Base-by-base conservation (phyloP, 2,888 invertebrate genomes). In the Notocelia uddmanniana region DNA sequence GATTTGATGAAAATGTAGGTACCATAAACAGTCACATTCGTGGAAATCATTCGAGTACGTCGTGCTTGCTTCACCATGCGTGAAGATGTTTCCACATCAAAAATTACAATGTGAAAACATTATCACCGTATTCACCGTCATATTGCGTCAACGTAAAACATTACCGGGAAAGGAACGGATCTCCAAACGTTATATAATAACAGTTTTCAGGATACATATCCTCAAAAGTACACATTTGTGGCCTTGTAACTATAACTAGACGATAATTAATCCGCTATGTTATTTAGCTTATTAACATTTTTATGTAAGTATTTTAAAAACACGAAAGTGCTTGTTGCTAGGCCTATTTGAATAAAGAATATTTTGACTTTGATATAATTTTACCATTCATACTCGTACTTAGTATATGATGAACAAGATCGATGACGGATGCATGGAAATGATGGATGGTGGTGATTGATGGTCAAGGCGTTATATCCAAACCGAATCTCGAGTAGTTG, bases 71-170 rank as follows among this genome's bases (percentile, higher is more conserved):
- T 15, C 54, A 11, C 54, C 54, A 54, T 54, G 64, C 64, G 64
- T 41, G 8, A 66, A 66, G 64, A 66, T 66, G 64, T 66, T 66
- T 66, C 64, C 64, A 66, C 64, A 55, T 66, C 64, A 66, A 66
- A 66, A 54, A 66, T 54, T 66, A 66, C 64, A 52, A 23, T 66
- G 23, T n/a, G 54, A 37, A 54, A 66, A 66, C 54, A 66, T 66
- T 66, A 64, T 64, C 64, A 34, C 52, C 19, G 26, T 55, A 55
- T 55, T 55, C 55, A 31, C 5, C 26, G 63, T 34, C 52, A 63
- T 66, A 66, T 54, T 66, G 52, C 23, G 64, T 9, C 5, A 31
- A 9, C 8, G 31, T 37, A 41, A 23, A 66, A 66, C 64, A 54
- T 54, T 54, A 69, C 54, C 18, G 64, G 45, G n/a, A 54, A 66